Base-by-base conservation (phyloP, 1,140 invertebrate species). In the Battus philenor region DNA sequence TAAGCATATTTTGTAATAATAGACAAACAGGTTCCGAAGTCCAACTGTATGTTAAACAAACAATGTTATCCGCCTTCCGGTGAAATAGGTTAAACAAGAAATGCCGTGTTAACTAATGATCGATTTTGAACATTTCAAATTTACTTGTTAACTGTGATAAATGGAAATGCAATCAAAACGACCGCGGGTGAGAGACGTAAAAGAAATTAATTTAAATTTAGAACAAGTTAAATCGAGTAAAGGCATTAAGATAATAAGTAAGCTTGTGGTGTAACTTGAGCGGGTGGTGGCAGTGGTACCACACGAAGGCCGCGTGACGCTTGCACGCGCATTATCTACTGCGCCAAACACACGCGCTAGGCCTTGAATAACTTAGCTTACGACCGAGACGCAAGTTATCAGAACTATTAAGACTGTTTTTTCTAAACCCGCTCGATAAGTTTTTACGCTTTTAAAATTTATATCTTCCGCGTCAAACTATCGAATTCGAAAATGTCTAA, bases 1-100 rank as follows among this genome's bases (percentile, higher is more conserved):
- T 41, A 11, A 18, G 38, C 38, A 29, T 29, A 29, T 27, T 41
- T 41, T 41, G 18, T 29, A 41, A 41, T 41, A 17, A 41, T 8
- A 24, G 34, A 24, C 36, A 33, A 33, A 33, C 32, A 41, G 24
- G 38, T 41, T 41, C 17, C 15, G 38, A 29, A 26, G 24, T 41
- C 38, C 38, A 29, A 41, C 38, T 29, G 38, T 30, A 30, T 29
- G 38, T 17, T 39, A 2, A 39, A 15, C 38, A 41, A 41, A 41
- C 17, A 29, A 41, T 27, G 26, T 29, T 18, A 11, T 17, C 13
- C 38, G 38, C 13, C 13, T 41, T 29, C 24, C 38, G 27, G 24
- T 24, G n/a, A 17, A 17, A 33, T 33, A 11, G 29, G 18, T 41
- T 29, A 9, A 41, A 41, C 38, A 41, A 29, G 13, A 29, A 1